Evolutionary conservation across 2,888 invertebrate species (phyloP).

Genomic region (Eupithecia dodoneata): DNA sequence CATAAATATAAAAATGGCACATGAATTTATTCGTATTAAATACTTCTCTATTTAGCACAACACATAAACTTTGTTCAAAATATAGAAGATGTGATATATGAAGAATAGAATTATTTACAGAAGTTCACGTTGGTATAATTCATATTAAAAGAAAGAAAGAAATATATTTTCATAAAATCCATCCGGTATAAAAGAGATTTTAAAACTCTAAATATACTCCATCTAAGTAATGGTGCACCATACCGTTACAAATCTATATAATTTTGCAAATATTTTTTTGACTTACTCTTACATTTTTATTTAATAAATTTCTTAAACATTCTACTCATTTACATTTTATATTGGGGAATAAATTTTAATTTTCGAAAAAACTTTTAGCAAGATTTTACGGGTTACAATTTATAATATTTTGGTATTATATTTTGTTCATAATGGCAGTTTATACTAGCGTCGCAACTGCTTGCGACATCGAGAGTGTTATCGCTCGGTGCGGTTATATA

Average conservation of each 20-base stretch:
- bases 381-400: conserved; percentile 42
- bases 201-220: conserved; percentile 61
- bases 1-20: conserved; percentile 76
- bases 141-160: conserved; percentile 58
- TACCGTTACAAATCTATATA: conserved; percentile 71
- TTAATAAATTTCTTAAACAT: conserved; percentile 64
- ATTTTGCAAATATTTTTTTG: conserved; percentile 61
- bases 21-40: conserved; percentile 67
- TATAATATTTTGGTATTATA: conserved; percentile 36
- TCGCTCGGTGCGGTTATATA: conserved; percentile 11
- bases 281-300: conserved; percentile 56
- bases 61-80: conserved; percentile 63
- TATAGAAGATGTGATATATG: conserved; percentile 63
- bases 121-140: conserved; percentile 58
- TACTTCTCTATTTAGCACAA: conserved; percentile 70
- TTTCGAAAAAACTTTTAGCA: conserved; percentile 43
- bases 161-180: conserved; percentile 60
- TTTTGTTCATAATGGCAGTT: conserved; percentile 41
- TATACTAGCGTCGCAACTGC: conserved; percentile 26
- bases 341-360: conserved; percentile 46
- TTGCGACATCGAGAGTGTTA: conserved; percentile 3
- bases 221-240: conserved; percentile 79
- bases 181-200: conserved; percentile 57
- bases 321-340: conserved; percentile 66
- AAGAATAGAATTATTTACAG: conserved; percentile 76